phyloP scores from a whole-genome alignment of 2,797 vertebrate species.

The Macrochelys suwanniensis region DNA sequence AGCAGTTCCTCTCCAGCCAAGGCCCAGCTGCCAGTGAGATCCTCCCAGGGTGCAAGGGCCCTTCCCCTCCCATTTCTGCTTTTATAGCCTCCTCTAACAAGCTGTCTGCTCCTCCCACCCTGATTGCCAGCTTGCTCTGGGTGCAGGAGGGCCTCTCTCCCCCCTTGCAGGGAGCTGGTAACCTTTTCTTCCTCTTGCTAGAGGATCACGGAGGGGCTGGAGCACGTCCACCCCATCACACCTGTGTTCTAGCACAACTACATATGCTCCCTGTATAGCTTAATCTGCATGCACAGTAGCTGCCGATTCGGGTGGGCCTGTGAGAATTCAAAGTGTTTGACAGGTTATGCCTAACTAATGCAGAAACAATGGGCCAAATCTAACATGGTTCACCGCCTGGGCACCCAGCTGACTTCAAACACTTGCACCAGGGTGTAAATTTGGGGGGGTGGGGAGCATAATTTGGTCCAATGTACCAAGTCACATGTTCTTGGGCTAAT shows the following conservation, averaged over 20 bases:
- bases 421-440: not conserved
- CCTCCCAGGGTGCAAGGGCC: not conserved
- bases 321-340: not conserved
- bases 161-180: not conserved
- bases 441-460: not conserved
- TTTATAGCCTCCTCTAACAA: not conserved
- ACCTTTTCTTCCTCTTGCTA: not conserved
- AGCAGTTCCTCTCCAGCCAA: not conserved
- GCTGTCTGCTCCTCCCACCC: not conserved
- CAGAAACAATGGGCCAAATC: not conserved
- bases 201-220: not conserved
- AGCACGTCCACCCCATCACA: not conserved
- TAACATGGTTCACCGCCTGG: not conserved
- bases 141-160: fast-evolving
- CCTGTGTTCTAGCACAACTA: not conserved
- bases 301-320: not conserved
- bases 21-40: not conserved
- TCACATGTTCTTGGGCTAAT: not conserved
- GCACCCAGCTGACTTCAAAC: not conserved
- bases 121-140: not conserved
- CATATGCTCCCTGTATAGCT: fast-evolving
- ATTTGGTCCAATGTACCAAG: not conserved
- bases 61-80: not conserved
- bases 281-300: not conserved
- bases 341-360: not conserved